These are phyloP conservation scores for Nycteola revayana DNA, from an alignment of 2,888 invertebrate genomes.

Conservation along the genomic window DNA sequence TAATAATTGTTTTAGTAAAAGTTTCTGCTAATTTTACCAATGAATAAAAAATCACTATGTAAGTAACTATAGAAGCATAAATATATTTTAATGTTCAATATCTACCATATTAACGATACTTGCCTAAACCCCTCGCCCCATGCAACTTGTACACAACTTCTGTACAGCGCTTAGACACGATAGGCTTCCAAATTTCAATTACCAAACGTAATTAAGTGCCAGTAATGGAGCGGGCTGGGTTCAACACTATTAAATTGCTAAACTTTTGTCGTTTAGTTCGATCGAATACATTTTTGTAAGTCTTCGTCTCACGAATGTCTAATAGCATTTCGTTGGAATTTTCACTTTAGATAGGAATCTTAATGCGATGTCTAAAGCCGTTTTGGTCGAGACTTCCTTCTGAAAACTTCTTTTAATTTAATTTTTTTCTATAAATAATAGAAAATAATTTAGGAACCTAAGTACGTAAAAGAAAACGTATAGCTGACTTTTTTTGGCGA, in stretches of 20 bases:
- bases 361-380: conserved; percentile 32
- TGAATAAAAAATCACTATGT: too few relatives aligned
- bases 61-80: too few relatives aligned
- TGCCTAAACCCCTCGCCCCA: too few relatives aligned
- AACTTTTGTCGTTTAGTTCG: conserved; percentile 59
- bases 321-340: conserved; percentile 27
- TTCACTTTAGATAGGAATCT: conserved; percentile 38
- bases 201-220: conserved; percentile 68
- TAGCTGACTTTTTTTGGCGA: too few relatives aligned
- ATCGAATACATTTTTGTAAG: conserved; percentile 61
- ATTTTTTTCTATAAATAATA: background rate
- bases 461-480: too few relatives aligned
- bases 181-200: conserved; percentile 68
- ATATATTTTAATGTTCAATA: too few relatives aligned
- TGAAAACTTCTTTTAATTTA: conserved; percentile 5
- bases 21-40: too few relatives aligned
- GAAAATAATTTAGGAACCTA: too few relatives aligned
- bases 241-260: conserved; percentile 67
- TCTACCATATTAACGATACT: too few relatives aligned
- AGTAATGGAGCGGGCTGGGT: conserved; percentile 50
- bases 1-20: too few relatives aligned
- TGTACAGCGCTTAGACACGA: conserved; percentile 39
- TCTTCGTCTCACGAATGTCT: conserved; percentile 7
- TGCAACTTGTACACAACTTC: too few relatives aligned
- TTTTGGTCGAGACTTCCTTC: conserved; percentile 16